A percentile compares a stretch with the other conserved stretches of the same genome.
Conservation (phyloP, 2,888 invertebrate species). For the Andrena praecox region DNA sequence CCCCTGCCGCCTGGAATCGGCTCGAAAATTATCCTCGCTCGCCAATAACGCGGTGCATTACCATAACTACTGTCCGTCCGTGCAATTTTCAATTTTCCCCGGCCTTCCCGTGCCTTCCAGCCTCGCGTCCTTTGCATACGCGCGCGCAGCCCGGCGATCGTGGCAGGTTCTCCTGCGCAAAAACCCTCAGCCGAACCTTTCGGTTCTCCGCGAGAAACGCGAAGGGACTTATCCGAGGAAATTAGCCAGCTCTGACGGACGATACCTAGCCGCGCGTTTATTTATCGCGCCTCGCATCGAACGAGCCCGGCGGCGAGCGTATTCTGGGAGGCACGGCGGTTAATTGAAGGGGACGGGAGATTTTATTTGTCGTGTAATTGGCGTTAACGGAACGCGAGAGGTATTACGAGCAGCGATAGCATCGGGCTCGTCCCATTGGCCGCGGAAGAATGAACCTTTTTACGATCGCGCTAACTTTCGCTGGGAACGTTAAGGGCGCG, state of each 20-base stretch:
- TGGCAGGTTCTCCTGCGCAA: conserved; percentile 13
- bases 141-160: background rate
- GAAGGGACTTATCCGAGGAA: background rate
- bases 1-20: conserved; percentile 37
- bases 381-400: conserved; percentile 1
- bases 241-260: conserved; percentile 11
- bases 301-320: background rate
- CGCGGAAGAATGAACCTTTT: background rate
- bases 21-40: conserved; percentile 57
- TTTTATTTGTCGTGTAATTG: conserved; percentile 39
- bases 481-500: background rate
- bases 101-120: conserved; percentile 42
- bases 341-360: conserved; percentile 12
- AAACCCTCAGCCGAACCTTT: conserved; percentile 6
- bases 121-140: conserved; percentile 1
- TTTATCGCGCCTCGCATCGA: conserved; percentile 22
- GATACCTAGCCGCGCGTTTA: conserved; percentile 14
- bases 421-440: conserved; percentile 14
- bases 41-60: conserved; percentile 60
- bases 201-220: background rate
- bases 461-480: conserved; percentile 14
- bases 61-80: conserved; percentile 51
- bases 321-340: background rate
- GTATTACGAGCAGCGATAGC: conserved; percentile 14
- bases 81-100: conserved; percentile 68